Evolutionary conservation across 1,140 invertebrate species (phyloP).

Genomic region (Eupristina koningsbergeri): DNA sequence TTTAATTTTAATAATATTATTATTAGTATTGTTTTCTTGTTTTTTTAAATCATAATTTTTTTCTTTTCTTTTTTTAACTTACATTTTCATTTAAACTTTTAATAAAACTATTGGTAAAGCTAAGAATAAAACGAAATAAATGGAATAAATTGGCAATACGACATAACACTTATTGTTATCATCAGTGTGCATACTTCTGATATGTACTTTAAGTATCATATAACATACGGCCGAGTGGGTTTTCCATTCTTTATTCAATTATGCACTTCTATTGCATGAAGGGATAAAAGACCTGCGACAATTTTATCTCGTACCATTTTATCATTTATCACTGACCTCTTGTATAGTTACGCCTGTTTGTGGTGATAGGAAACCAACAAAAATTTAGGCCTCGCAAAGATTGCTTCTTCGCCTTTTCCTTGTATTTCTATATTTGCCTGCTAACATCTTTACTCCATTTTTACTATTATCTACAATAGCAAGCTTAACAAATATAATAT

Average conservation of each 20-base stretch:
- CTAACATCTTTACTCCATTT: too few species aligned
- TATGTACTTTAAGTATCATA: neutral
- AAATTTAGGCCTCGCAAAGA: constrained; percentile 5
- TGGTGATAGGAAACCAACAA: constrained; percentile 2
- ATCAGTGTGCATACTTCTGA: neutral
- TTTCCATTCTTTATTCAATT: constrained; percentile 27
- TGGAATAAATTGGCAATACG: neutral
- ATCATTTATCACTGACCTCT: constrained; percentile 62
- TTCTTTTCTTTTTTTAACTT: too few species aligned
- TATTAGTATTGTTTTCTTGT: too few species aligned
- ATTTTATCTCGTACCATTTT: constrained; percentile 21
- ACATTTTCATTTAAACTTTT: too few species aligned
- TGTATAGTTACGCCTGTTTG: constrained; percentile 57
- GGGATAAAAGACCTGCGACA: constrained; percentile 1
- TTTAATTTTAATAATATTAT: too few species aligned
- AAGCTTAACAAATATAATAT: too few species aligned
- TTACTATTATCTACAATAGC: too few species aligned
- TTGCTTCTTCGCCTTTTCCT: constrained; percentile 4
- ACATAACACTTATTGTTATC: neutral
- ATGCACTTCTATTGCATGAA: neutral
- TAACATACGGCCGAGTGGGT: neutral
- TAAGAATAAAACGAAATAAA: too few species aligned
- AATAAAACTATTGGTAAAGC: too few species aligned
- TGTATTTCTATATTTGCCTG: too few species aligned
- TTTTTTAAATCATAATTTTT: too few species aligned